A percentile compares a stretch with the other conserved stretches of the same genome.
Conservation (phyloP, 2,888 invertebrate genomes). For the Chrysolina haemoptera region DNA sequence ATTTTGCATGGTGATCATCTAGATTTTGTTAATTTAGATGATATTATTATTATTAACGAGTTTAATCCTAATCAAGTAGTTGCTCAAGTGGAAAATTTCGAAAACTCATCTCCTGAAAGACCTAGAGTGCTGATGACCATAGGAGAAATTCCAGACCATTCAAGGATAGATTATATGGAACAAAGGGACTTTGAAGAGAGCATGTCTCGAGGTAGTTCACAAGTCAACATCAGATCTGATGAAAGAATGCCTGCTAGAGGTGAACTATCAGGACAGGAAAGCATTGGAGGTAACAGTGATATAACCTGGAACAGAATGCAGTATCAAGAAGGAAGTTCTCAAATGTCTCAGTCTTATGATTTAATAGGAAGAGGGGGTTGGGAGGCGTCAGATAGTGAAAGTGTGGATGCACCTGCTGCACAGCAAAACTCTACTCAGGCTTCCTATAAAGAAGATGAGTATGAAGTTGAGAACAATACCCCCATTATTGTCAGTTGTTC, state of each 20-base stretch:
- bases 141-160: slow-evolving; percentile 58
- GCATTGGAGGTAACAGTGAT: slow-evolving; percentile 85
- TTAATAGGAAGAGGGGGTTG: slow-evolving; percentile 79
- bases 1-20: slow-evolving; percentile 61
- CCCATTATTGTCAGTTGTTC: slow-evolving; percentile 65
- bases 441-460: slow-evolving; percentile 35
- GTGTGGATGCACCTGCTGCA: slow-evolving; percentile 62
- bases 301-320: slow-evolving; percentile 84
- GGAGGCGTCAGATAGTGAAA: slow-evolving; percentile 79
- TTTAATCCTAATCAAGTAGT: slow-evolving; percentile 63
- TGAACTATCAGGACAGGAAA: slow-evolving; percentile 89
- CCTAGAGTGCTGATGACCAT: slow-evolving; percentile 66
- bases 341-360: slow-evolving; percentile 75
- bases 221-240: slow-evolving; percentile 86
- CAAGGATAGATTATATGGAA: slow-evolving; percentile 51
- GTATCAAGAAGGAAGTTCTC: slow-evolving; percentile 72
- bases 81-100: slow-evolving; percentile 65
- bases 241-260: slow-evolving; percentile 91
- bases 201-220: slow-evolving; percentile 72
- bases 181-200: slow-evolving; percentile 67
- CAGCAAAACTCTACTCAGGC: slow-evolving; percentile 34
- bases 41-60: slow-evolving; percentile 67
- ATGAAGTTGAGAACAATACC: slow-evolving; percentile 49
- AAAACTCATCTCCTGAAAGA: slow-evolving; percentile 58
- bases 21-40: slow-evolving; percentile 73